These are phyloP conservation scores for Heliconius erato DNA, from an alignment of 2,888 invertebrate genomes.

Conservation along the genomic window DNA sequence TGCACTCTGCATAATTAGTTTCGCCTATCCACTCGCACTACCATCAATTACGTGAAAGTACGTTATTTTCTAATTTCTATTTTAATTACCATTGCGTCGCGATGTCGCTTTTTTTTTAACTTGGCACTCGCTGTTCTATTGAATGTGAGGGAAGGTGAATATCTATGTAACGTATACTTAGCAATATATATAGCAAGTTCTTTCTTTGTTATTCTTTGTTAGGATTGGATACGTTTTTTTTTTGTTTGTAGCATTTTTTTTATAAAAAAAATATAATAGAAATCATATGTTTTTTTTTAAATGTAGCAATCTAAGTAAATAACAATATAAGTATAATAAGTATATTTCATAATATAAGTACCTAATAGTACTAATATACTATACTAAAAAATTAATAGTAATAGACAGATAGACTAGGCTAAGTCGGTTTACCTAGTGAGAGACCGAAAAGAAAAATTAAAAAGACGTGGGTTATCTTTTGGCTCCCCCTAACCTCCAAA, in stretches of 20 bases:
- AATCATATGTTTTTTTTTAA: no score
- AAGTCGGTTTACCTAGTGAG: not conserved
- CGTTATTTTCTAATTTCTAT: constrained; percentile 74
- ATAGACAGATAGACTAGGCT: not conserved
- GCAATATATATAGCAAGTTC: not conserved
- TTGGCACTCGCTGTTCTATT: constrained; percentile 30
- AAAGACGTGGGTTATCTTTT: not conserved
- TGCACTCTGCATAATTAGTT: constrained; percentile 71
- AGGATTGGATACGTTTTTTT: not conserved
- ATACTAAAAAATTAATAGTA: no score
- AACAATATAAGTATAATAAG: no score
- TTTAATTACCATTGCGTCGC: constrained; percentile 61
- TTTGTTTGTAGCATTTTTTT: not conserved
- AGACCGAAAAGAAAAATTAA: not conserved
- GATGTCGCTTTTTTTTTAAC: constrained; percentile 47
- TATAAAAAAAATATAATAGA: no score
- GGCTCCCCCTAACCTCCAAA: not conserved
- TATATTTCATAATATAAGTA: no score
- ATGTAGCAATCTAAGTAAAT: no score
- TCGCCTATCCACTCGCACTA: constrained; percentile 66
- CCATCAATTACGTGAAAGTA: constrained; percentile 75
- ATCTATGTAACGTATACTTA: not conserved
- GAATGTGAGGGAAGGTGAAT: constrained; percentile 25
- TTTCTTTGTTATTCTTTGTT: not conserved
- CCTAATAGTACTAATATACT: no score